phyloP scores from a whole-genome alignment of 2,888 invertebrate species.

The Ctena decussata region DNA sequence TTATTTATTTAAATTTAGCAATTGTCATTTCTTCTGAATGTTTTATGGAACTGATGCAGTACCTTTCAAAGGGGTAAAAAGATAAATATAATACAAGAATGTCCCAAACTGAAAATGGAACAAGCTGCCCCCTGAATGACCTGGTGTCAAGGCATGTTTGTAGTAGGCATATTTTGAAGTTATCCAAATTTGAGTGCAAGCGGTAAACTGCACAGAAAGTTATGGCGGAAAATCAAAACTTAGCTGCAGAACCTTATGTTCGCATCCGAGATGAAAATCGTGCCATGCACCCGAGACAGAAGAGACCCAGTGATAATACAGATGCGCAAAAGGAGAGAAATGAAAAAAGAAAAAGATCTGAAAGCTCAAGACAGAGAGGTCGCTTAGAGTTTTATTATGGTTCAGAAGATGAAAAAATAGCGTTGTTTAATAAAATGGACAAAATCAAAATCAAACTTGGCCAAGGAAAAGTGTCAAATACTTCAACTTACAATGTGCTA shows the following conservation, averaged over 20 bases:
- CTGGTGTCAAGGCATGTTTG: background rate
- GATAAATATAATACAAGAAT: too few relatives aligned
- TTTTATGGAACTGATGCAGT: background rate
- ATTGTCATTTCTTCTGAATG: background rate
- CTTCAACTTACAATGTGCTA: slow-evolving; percentile 11
- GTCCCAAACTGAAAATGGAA: background rate
- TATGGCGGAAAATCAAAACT: background rate
- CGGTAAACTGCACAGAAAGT: too few relatives aligned
- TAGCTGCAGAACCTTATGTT: background rate
- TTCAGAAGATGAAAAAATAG: slow-evolving; percentile 1
- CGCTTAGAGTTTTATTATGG: slow-evolving; percentile 12
- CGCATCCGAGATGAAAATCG: background rate
- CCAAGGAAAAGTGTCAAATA: slow-evolving; percentile 5
- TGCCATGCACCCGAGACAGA: background rate
- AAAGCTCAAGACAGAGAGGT: background rate
- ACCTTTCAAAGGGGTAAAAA: background rate
- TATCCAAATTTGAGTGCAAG: too few relatives aligned
- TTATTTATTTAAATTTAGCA: background rate
- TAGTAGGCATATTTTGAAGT: background rate
- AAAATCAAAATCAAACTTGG: slow-evolving; percentile 24
- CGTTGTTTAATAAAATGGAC: slow-evolving; percentile 24
- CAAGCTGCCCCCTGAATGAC: background rate
- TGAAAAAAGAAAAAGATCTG: background rate
- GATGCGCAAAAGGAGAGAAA: background rate
- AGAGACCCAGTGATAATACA: background rate